Conservation (phyloP, 2,113 vertebrate genomes). For the Grantiella picta region DNA sequence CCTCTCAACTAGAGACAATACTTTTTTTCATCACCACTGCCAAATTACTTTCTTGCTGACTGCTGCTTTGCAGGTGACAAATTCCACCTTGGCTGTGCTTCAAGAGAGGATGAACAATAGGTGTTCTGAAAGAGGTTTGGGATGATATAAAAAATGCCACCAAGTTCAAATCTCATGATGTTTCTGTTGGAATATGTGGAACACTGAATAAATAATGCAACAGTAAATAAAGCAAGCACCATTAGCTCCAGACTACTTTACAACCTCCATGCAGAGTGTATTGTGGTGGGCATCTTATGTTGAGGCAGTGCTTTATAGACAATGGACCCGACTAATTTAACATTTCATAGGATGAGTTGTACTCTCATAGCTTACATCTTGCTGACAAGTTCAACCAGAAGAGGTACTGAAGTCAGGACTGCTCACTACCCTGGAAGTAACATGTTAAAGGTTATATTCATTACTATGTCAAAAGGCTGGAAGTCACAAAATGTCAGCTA, state of each 20-base stretch:
- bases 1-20: background rate
- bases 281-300: background rate
- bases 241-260: background rate
- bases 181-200: background rate
- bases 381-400: background rate
- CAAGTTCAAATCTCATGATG: background rate
- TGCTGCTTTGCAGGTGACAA: background rate
- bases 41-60: background rate
- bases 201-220: background rate
- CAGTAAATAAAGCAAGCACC: background rate
- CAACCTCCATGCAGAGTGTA: background rate
- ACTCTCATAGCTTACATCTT: background rate
- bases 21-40: background rate
- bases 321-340: background rate
- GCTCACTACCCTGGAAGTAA: conserved; percentile 1
- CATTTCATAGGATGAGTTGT: background rate
- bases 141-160: background rate
- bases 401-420: background rate
- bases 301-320: background rate
- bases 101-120: background rate
- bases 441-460: conserved; percentile 44
- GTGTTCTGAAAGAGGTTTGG: background rate
- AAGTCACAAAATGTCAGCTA: conserved; percentile 30
- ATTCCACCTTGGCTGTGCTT: background rate
- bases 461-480: conserved; percentile 21